Evolutionary conservation across 2,797 vertebrate genomes (phyloP).

Genomic region (Micromesistius poutassou): DNA sequence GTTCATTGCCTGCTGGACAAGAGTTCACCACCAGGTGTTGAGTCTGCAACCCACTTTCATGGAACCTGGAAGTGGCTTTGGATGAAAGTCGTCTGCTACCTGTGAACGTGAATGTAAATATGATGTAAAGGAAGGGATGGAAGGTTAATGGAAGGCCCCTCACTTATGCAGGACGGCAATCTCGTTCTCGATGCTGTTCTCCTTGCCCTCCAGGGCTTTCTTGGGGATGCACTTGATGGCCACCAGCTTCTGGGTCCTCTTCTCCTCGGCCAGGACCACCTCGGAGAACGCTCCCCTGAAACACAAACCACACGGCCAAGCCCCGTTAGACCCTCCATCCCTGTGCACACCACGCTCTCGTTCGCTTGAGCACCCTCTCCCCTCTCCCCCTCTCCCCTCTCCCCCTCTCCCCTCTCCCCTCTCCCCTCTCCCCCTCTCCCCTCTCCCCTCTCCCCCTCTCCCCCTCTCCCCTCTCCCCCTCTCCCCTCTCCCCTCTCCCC

Average conservation of each 20-base stretch:
- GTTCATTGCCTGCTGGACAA: neutral
- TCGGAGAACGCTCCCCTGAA: slow-evolving; percentile 94
- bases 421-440: neutral
- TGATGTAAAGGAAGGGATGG: too few species aligned
- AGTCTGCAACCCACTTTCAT: neutral
- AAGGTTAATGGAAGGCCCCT: slow-evolving; percentile 54
- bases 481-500: neutral
- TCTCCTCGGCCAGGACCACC: slow-evolving; percentile 94
- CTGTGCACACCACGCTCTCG: neutral
- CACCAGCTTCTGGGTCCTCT: slow-evolving; percentile 85
- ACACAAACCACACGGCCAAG: slow-evolving; percentile 42
- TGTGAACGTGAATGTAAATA: neutral
- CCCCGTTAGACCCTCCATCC: slow-evolving; percentile 26
- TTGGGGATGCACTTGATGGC: slow-evolving; percentile 97
- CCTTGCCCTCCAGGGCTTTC: slow-evolving; percentile 93
- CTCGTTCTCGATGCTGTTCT: slow-evolving; percentile 97
- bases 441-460: too few species aligned
- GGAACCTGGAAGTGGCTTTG: neutral
- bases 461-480: neutral
- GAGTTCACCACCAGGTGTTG: neutral
- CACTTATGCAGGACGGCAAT: slow-evolving; percentile 96
- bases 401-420: neutral
- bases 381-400: neutral
- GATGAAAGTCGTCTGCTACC: neutral
- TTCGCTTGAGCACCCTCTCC: neutral